Evolutionary conservation across 2,113 vertebrate species (phyloP).

Genomic region (Merops nubicus): DNA sequence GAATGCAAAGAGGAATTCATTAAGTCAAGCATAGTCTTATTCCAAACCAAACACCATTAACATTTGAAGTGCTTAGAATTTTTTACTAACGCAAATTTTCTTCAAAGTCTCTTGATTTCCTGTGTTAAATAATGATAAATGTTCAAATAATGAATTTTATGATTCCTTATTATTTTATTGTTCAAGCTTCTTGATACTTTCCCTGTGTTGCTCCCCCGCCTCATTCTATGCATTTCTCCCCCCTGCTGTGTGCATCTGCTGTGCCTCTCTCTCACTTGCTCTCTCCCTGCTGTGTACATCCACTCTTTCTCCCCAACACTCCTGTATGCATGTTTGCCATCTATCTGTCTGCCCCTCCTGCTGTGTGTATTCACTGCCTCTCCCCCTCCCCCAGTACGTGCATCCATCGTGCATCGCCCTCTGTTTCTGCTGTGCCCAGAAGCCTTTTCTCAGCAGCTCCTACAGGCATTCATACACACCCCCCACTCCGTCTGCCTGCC

Average conservation of each 20-base stretch:
- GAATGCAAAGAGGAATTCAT: slow-evolving; percentile 47
- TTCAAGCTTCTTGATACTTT: not conserved
- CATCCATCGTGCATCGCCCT: slow-evolving; percentile 21
- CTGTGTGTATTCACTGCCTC: slow-evolving; percentile 42
- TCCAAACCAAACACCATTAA: slow-evolving; percentile 33
- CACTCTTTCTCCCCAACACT: slow-evolving; percentile 48
- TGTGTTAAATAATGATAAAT: slow-evolving; percentile 29
- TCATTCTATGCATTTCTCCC: slow-evolving; percentile 33
- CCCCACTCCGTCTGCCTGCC: not conserved
- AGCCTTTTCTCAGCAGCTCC: slow-evolving; percentile 37
- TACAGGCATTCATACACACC: not conserved
- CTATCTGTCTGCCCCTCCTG: slow-evolving; percentile 27
- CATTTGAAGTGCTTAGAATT: slow-evolving; percentile 15
- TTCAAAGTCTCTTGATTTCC: not conserved
- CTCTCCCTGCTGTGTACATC: slow-evolving; percentile 61
- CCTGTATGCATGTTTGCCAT: slow-evolving; percentile 27
- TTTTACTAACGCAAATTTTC: not conserved
- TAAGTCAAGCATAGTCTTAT: slow-evolving; percentile 56
- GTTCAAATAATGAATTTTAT: not conserved
- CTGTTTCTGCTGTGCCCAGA: not conserved
- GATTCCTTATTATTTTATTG: slow-evolving; percentile 19
- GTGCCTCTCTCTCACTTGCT: slow-evolving; percentile 41
- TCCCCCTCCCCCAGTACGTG: slow-evolving; percentile 2
- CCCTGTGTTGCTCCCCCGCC: not conserved
- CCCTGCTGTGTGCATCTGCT: slow-evolving; percentile 72